Evolutionary conservation across 1,140 invertebrate species (phyloP), one percentile per base, ranked within the genome.

Genomic region (Lineus longissimus): DNA sequence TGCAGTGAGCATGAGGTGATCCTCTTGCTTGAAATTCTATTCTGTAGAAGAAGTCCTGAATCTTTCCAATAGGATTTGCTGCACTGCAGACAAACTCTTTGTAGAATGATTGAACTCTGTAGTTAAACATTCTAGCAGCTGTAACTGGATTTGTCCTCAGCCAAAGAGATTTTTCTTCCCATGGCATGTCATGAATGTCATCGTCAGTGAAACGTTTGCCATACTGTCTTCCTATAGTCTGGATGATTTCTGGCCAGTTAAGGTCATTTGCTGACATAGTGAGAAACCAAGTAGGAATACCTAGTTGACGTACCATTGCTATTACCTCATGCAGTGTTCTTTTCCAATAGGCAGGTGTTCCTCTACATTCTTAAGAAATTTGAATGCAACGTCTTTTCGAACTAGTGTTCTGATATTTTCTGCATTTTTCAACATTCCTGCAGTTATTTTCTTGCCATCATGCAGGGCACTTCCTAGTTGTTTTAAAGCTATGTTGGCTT

Each of bases 281-380:
- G 0, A 70, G 29, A 55, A 70, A 70, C 61, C 61, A 70, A 19
- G 68, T 67, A 22, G 59, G 65, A 13, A 64, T 40, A n/a, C 66
- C 66, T 29, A 67, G 59, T 43, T 67, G 59, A 47, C 60, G 57
- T 40, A 70, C 62, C 29, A 59, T 57, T 33, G 62, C 65, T 27
- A 70, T 22, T 9, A 70, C 55, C 43, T 65, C 60, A 54, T 61
- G 65, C 63, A 65, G 55, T 7, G 61, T 59, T 40, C 59, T 62
- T 43, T 70, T 36, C 63, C 68, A 70, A 58, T 70, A 70, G 27
- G 65, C 60, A 36, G 59, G 59, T 31, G 65, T 59, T 17, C 66
- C 68, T 29, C 62, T 15, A 70, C 47, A 17, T 43, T 56, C 58
- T 67, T 45, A 2, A 67, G 30, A 33, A 67, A 70, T 11, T 55